phyloP scores from a whole-genome alignment of 2,888 invertebrate species.

The Hylaea fasciaria region DNA sequence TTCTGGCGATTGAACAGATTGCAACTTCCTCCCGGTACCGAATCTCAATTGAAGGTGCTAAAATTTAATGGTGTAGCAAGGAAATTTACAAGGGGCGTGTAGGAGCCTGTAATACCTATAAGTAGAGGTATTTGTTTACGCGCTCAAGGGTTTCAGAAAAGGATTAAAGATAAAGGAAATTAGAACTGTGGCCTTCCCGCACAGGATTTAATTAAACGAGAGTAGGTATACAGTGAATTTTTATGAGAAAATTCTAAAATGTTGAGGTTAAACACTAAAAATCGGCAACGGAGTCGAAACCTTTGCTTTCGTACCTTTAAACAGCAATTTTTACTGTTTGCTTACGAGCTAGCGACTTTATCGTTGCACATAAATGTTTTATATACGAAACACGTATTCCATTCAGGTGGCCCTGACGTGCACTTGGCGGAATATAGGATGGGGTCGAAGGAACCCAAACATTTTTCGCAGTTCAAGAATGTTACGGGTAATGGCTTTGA shows the following conservation, averaged over 20 bases:
- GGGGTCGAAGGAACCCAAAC: constrained; percentile 47
- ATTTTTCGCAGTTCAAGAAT: constrained; percentile 53
- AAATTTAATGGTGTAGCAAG: constrained; percentile 53
- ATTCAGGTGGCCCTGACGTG: constrained; percentile 56
- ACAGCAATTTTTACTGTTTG: constrained; percentile 5
- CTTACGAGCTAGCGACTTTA: neutral
- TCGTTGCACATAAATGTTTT: constrained; percentile 50
- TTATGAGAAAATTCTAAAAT: constrained; percentile 3
- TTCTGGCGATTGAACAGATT: constrained; percentile 51
- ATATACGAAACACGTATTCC: constrained; percentile 65
- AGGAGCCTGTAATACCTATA: constrained; percentile 41
- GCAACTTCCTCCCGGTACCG: constrained; percentile 40
- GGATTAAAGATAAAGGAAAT: constrained; percentile 39
- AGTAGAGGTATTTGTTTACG: constrained; percentile 41
- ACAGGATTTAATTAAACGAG: constrained; percentile 37
- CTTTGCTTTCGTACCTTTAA: neutral
- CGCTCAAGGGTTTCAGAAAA: constrained; percentile 32
- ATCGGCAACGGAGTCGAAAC: neutral
- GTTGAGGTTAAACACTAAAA: neutral
- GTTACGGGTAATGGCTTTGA: constrained; percentile 61
- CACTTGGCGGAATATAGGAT: constrained; percentile 54
- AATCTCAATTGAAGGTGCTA: constrained; percentile 50
- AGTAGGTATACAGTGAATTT: constrained; percentile 6
- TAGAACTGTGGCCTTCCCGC: constrained; percentile 30
- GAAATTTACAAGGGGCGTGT: constrained; percentile 26